Evolutionary conservation across 2,113 vertebrate genomes (phyloP).

Genomic region (Cynopterus brachyotis): DNA sequence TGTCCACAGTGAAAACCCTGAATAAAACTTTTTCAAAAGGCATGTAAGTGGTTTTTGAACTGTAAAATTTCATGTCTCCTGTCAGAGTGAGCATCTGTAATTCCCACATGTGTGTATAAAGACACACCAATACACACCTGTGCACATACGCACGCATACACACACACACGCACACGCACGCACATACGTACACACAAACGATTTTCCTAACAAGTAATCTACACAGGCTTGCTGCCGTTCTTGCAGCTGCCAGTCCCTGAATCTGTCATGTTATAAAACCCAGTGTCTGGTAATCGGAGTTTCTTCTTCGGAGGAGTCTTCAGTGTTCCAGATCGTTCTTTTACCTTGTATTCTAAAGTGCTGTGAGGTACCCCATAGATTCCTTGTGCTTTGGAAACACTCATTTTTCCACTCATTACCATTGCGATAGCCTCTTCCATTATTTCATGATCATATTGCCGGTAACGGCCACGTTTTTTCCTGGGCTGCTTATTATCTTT

Average conservation of each 20-base stretch:
- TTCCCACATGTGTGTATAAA: slow-evolving; percentile 83
- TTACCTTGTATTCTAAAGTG: slow-evolving; percentile 99
- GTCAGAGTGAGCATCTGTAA: slow-evolving; percentile 88
- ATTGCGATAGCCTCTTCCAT: slow-evolving; percentile 98
- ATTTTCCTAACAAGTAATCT: slow-evolving; percentile 87
- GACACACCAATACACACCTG: slow-evolving; percentile 79
- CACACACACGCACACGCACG: neutral
- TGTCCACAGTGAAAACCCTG: slow-evolving; percentile 99
- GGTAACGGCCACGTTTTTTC: slow-evolving; percentile 98
- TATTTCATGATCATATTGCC: slow-evolving; percentile 98
- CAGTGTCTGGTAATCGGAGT: slow-evolving; percentile 91
- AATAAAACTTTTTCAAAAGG: slow-evolving; percentile 96
- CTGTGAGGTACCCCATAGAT: slow-evolving; percentile 99
- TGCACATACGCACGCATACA: slow-evolving; percentile 8
- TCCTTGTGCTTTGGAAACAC: slow-evolving; percentile 99
- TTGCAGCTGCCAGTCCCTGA: slow-evolving; percentile 96
- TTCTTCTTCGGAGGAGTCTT: slow-evolving; percentile 99
- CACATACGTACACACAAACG: slow-evolving; percentile 81
- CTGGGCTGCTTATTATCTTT: slow-evolving; percentile 96
- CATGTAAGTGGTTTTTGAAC: slow-evolving; percentile 96
- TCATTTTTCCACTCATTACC: slow-evolving; percentile 99
- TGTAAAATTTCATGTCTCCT: slow-evolving; percentile 91
- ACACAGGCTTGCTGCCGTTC: slow-evolving; percentile 91
- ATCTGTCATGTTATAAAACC: slow-evolving; percentile 91
- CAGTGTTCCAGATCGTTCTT: slow-evolving; percentile 97